A percentile compares a stretch with the other conserved stretches of the same genome.
Conservation (phyloP, 1,140 invertebrate genomes). For the Zaprionus africanus region DNA sequence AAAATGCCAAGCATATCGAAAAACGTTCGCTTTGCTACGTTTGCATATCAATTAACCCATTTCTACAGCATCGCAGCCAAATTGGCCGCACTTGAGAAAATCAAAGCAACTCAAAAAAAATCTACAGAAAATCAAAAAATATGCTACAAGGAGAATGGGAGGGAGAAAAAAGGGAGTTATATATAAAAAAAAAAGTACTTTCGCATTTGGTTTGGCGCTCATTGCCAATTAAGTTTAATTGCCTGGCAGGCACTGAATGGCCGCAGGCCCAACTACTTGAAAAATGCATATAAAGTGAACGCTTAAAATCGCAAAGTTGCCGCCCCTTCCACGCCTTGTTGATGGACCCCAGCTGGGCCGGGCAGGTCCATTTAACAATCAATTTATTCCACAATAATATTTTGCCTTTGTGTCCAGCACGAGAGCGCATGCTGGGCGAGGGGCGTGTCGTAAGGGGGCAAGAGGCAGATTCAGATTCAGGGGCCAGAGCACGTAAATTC, state of each 20-base stretch:
- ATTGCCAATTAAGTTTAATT: slow-evolving; percentile 82
- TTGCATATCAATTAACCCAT: slow-evolving; percentile 59
- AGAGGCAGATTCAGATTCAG: slow-evolving; percentile 3
- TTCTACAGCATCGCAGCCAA: slow-evolving; percentile 42
- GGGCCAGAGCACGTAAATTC: slow-evolving; percentile 31
- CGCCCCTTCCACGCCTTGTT: background rate
- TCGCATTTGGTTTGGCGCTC: slow-evolving; percentile 48
- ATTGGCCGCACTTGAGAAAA: slow-evolving; percentile 45
- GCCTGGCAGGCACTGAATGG: slow-evolving; percentile 48
- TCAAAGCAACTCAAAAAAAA: slow-evolving; percentile 46
- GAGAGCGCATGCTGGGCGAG: background rate
- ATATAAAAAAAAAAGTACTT: slow-evolving; percentile 28
- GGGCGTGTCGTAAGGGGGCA: background rate
- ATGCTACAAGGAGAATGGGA: slow-evolving; percentile 13
- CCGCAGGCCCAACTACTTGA: slow-evolving; percentile 65
- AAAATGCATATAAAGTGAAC: slow-evolving; percentile 75
- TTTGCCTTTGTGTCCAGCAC: slow-evolving; percentile 45
- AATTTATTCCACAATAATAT: slow-evolving; percentile 78
- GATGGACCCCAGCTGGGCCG: background rate
- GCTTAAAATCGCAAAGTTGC: slow-evolving; percentile 47
- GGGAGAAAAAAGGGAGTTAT: background rate
- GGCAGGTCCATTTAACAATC: slow-evolving; percentile 71
- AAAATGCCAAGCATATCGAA: slow-evolving; percentile 6
- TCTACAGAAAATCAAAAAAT: slow-evolving; percentile 19
- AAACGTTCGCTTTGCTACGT: slow-evolving; percentile 25